These are phyloP conservation scores for Choloepus didactylus DNA, from an alignment of 2,797 vertebrate species.

Conservation along the genomic window DNA sequence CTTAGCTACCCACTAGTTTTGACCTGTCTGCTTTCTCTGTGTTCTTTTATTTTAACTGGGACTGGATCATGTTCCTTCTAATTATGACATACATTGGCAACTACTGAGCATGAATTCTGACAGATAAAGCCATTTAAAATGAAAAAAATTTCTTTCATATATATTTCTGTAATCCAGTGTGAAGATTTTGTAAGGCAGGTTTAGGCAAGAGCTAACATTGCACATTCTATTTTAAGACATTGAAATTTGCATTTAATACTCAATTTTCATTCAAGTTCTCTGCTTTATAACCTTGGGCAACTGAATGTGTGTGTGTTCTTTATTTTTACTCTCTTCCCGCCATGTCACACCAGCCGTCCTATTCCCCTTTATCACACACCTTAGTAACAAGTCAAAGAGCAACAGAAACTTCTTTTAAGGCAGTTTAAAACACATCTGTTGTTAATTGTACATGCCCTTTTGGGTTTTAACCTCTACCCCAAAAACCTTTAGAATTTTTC, in stretches of 20 bases:
- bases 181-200: background rate
- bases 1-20: background rate
- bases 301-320: background rate
- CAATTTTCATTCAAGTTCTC: background rate
- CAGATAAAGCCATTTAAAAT: background rate
- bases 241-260: background rate
- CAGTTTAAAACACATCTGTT: background rate
- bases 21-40: background rate
- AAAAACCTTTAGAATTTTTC: constrained; percentile 25
- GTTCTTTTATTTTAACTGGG: constrained; percentile 22
- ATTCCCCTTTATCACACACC: background rate
- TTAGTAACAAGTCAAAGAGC: background rate
- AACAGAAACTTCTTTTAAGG: background rate
- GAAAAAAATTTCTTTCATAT: background rate
- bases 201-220: background rate
- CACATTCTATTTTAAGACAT: background rate
- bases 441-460: background rate
- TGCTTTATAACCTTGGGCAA: background rate
- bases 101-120: background rate
- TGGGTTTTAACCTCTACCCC: background rate
- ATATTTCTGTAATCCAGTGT: background rate
- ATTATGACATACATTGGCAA: background rate
- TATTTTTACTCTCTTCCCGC: background rate
- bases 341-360: background rate
- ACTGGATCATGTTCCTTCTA: background rate